Evolutionary conservation across 2,888 invertebrate genomes (phyloP).

Genomic region (Lasioglossum malachurum): DNA sequence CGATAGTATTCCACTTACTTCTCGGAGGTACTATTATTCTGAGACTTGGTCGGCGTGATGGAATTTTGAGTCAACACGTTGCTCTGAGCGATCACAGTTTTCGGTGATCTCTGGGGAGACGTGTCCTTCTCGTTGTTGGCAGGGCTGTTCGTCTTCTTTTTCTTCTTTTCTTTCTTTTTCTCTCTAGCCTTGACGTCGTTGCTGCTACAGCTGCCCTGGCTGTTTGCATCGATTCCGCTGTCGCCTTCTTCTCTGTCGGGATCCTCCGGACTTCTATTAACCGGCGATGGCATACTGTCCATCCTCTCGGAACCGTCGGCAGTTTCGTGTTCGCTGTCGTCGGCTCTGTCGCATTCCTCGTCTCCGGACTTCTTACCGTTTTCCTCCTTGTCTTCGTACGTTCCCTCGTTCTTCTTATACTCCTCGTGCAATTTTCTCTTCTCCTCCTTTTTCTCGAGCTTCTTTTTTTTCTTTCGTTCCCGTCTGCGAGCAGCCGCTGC

Average conservation of each 20-base stretch:
- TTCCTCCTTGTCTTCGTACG: conserved; percentile 87
- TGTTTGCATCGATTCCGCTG: conserved; percentile 95
- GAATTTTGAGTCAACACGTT: conserved; percentile 72
- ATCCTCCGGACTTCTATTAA: conserved; percentile 82
- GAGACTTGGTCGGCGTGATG: conserved; percentile 77
- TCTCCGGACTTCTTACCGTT: conserved; percentile 85
- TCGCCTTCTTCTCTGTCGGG: conserved; percentile 93
- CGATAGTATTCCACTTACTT: conserved; percentile 57
- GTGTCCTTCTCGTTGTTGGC: conserved; percentile 78
- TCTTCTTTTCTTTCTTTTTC: conserved; percentile 89
- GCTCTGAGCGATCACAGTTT: conserved; percentile 69
- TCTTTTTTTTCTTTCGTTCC: conserved; percentile 98
- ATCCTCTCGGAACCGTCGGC: conserved; percentile 79
- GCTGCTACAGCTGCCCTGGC: conserved; percentile 95
- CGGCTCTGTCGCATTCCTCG: conserved; percentile 88
- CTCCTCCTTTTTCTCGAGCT: conserved; percentile 96
- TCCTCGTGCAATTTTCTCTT: conserved; percentile 92
- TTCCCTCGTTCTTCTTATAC: conserved; percentile 89
- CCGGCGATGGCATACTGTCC: conserved; percentile 79
- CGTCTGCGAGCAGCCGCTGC: conserved; percentile 96
- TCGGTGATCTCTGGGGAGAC: conserved; percentile 77
- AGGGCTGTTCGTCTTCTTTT: conserved; percentile 84
- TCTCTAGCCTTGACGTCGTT: conserved; percentile 92
- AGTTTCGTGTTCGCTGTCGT: conserved; percentile 83
- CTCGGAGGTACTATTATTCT: conserved; percentile 65